Percentiles rank a stretch among this genome's conserved stretches.
phyloP scores from a whole-genome alignment of 2,888 invertebrate species.

The Mystacides longicornis region DNA sequence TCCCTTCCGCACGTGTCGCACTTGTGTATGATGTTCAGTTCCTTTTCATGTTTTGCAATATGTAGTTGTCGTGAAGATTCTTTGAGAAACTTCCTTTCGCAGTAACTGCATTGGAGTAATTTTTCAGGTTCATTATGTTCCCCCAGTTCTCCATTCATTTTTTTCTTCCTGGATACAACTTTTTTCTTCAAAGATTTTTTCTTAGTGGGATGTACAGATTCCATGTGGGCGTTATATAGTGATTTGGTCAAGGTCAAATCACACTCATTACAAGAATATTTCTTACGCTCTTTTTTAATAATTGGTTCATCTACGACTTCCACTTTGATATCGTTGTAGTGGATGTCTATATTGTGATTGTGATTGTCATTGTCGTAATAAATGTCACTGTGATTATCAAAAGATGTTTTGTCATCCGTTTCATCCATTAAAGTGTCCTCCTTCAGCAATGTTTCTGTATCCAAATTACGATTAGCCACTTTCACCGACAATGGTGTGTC shows the following conservation, averaged over 20 bases:
- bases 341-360: not conserved
- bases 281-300: not conserved
- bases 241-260: conserved; percentile 7
- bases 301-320: not conserved
- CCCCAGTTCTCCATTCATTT: not conserved
- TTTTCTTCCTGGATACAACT: not conserved
- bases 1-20: conserved; percentile 43
- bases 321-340: not conserved
- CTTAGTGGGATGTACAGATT: conserved; percentile 7
- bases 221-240: conserved; percentile 11
- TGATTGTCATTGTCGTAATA: not conserved
- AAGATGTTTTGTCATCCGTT: too few relatives aligned
- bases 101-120: conserved; percentile 35
- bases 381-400: too few relatives aligned
- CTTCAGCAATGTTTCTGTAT: conserved; percentile 8
- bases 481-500: conserved; percentile 18
- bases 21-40: conserved; percentile 31
- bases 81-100: conserved; percentile 37
- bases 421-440: not conserved
- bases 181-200: not conserved
- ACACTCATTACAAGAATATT: conserved; percentile 14
- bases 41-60: conserved; percentile 35
- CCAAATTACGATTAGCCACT: conserved; percentile 6
- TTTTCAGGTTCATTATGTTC: conserved; percentile 18
- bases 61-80: conserved; percentile 35